phyloP scores from a whole-genome alignment of 2,113 vertebrate genomes.

The Nestor notabilis region DNA sequence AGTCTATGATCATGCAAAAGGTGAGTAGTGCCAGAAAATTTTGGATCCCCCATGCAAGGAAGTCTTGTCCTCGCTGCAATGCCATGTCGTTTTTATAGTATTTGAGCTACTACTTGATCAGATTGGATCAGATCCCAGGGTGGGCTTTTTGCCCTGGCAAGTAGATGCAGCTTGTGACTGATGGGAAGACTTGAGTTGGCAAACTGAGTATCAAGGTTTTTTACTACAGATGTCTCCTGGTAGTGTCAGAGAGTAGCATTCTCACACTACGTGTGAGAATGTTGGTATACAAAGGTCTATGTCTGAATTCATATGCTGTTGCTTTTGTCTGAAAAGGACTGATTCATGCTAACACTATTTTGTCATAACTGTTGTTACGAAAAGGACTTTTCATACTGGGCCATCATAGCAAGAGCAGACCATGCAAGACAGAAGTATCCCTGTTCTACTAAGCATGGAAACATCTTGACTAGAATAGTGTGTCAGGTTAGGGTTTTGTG shows the following conservation, averaged over 20 bases:
- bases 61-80: neutral
- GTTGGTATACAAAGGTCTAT: neutral
- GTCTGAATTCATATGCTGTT: neutral
- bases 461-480: neutral
- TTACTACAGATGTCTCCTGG: neutral
- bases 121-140: neutral
- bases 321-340: neutral
- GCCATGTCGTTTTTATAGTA: neutral
- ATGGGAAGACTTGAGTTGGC: neutral
- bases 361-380: neutral
- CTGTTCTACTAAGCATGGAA: fast-evolving
- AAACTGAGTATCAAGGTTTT: neutral
- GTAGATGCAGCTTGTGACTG: neutral
- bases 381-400: neutral
- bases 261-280: too few species aligned
- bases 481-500: neutral
- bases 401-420: neutral
- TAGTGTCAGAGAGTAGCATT: neutral
- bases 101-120: neutral
- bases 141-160: neutral
- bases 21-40: neutral
- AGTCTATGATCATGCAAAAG: neutral
- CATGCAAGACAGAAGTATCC: neutral
- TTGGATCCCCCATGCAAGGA: neutral
- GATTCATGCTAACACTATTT: neutral